Base-by-base conservation (phyloP, 2,888 invertebrate species). In the Chrysopilus asiliformis region DNA sequence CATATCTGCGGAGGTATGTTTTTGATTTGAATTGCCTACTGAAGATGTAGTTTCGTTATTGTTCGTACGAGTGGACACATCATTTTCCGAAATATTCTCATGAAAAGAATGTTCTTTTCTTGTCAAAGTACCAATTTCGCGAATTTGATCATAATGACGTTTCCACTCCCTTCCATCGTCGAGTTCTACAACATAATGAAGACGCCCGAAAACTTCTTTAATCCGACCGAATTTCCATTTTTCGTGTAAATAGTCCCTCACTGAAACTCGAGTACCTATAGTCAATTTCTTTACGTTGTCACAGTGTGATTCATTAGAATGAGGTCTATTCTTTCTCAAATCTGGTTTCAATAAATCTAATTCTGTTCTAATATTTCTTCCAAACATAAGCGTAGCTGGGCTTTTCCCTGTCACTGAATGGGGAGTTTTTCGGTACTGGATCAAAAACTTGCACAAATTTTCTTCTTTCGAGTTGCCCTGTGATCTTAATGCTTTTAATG, bases 191-290 rank as follows among this genome's bases (percentile, higher is more conserved):
- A 40, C 9, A 34, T 46, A 46, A 37, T 45, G 40, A 38, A 45
- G 34, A 28, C 39, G 41, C 4, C 43, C 45, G n/a, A 43, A 13
- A 35, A 28, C 44, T 36, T 39, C 15, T 9, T 31, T 12, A 22
- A 47, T 34, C 20, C 9, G 32, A 26, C 44, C 45, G 27, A 45
- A 47, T 37, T 38, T 15, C 47, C 46, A 49, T 39, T 49, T 43
- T n/a, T 38, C 32, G 18, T 34, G n/a, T n/a, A n/a, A n/a, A n/a
- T n/a, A n/a, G n/a, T n/a, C n/a, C n/a, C n/a, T n/a, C 20, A 16
- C 35, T 20, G 18, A 40, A 36, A 31, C 36, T 36, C 32, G 32
- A n/a, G 20, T 41, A 12, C 35, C 38, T 13, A 46, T 43, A 36
- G 41, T 40, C 15, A 27, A 27, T 27, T 27, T 27, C 15, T 27